These are phyloP conservation scores for Eremobia ochroleuca DNA, from an alignment of 2,888 invertebrate species.

Conservation along the genomic window DNA sequence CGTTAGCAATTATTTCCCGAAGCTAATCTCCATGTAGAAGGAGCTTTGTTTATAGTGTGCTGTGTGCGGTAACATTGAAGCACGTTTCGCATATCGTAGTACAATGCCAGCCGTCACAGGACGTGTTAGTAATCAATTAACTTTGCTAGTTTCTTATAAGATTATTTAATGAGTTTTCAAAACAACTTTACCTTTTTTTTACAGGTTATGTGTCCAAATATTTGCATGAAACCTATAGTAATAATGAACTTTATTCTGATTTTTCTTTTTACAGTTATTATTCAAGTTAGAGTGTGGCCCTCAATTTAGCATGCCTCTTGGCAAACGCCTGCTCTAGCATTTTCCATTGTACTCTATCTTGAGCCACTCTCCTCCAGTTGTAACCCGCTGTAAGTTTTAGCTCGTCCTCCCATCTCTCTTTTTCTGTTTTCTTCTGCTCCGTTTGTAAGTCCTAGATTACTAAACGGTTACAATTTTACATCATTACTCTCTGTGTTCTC, in stretches of 20 bases:
- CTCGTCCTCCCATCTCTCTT: background rate
- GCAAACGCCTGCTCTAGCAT: background rate
- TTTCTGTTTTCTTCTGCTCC: background rate
- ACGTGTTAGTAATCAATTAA: constrained; percentile 70
- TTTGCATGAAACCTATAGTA: background rate
- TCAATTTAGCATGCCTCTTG: background rate
- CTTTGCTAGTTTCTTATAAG: constrained; percentile 38
- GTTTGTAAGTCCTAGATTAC: background rate
- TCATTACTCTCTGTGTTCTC: no score
- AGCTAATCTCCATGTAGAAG: constrained; percentile 67
- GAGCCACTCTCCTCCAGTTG: background rate
- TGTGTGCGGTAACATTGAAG: constrained; percentile 69
- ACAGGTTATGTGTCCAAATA: background rate
- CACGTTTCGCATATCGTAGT: constrained; percentile 67
- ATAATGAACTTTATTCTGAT: background rate
- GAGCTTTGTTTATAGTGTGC: constrained; percentile 65
- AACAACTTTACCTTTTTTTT: background rate
- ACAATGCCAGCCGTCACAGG: constrained; percentile 67
- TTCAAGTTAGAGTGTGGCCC: background rate
- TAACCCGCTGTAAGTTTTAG: background rate
- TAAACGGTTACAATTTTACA: background rate
- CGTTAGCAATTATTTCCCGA: constrained; percentile 71
- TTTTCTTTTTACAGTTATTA: background rate
- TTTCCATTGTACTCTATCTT: background rate
- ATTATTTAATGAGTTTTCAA: background rate